Conservation (phyloP, 2,888 invertebrate genomes). For the Tinea trinotella region DNA sequence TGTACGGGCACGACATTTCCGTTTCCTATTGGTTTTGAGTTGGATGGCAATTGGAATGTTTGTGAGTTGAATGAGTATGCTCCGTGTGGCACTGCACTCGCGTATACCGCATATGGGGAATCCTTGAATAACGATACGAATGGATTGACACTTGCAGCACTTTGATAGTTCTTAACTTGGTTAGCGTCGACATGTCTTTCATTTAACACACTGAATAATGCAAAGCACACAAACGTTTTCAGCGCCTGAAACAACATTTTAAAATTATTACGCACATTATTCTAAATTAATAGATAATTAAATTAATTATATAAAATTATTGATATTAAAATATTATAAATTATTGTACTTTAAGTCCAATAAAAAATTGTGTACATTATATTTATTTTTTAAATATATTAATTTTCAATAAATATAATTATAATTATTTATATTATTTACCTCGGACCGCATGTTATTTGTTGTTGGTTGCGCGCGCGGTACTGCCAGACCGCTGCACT, state of each 20-base stretch:
- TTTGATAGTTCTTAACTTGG: slow-evolving; percentile 25
- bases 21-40: slow-evolving; percentile 26
- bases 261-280: too few relatives aligned
- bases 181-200: background rate
- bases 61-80: slow-evolving; percentile 51
- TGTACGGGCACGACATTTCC: slow-evolving; percentile 37
- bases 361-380: too few relatives aligned
- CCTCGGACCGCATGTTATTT: background rate
- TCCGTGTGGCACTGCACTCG: slow-evolving; percentile 49
- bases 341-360: too few relatives aligned
- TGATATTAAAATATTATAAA: too few relatives aligned
- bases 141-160: slow-evolving; percentile 46
- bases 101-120: slow-evolving; percentile 46
- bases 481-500: background rate
- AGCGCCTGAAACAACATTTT: slow-evolving; percentile 45
- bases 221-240: slow-evolving; percentile 41
- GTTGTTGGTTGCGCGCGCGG: background rate
- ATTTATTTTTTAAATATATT: background rate
- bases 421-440: background rate
- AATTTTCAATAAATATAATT: background rate
- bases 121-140: slow-evolving; percentile 37
- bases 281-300: too few relatives aligned
- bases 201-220: slow-evolving; percentile 33
- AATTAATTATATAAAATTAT: too few relatives aligned
- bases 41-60: slow-evolving; percentile 30